phyloP scores from a whole-genome alignment of 2,113 vertebrate genomes.

The Sander vitreus region DNA sequence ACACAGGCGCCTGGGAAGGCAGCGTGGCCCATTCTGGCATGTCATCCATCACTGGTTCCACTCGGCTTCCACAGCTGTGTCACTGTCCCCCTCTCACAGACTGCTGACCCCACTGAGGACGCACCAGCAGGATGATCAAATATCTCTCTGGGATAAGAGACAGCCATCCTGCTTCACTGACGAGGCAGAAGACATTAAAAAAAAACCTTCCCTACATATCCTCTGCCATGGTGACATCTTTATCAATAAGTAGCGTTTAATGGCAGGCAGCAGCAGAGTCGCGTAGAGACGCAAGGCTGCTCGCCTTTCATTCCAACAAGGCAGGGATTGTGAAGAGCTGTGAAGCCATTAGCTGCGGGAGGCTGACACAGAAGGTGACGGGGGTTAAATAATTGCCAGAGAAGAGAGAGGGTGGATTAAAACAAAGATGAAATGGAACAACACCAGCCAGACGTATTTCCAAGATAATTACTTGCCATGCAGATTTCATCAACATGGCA shows the following conservation, averaged over 20 bases:
- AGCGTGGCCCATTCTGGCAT: slow-evolving; percentile 69
- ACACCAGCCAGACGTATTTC: slow-evolving; percentile 35
- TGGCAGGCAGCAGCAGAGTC: slow-evolving; percentile 23
- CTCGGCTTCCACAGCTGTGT: slow-evolving; percentile 78
- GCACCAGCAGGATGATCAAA: slow-evolving; percentile 68
- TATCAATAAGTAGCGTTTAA: slow-evolving; percentile 63
- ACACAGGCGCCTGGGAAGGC: slow-evolving; percentile 66
- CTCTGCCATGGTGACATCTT: slow-evolving; percentile 44
- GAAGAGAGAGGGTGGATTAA: slow-evolving; percentile 49
- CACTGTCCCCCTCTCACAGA: slow-evolving; percentile 69
- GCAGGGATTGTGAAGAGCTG: slow-evolving; percentile 26
- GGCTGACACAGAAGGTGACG: slow-evolving; percentile 34
- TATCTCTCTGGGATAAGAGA: slow-evolving; percentile 66
- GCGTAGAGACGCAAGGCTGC: slow-evolving; percentile 23
- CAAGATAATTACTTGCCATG: slow-evolving; percentile 67
- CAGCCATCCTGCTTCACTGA: slow-evolving; percentile 58
- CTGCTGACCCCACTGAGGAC: slow-evolving; percentile 75
- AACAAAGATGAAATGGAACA: slow-evolving; percentile 55
- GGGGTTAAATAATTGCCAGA: slow-evolving; percentile 65
- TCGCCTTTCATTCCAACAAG: slow-evolving; percentile 34
- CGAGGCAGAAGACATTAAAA: slow-evolving; percentile 31
- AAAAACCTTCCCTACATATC: slow-evolving; percentile 31
- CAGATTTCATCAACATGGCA: slow-evolving; percentile 65
- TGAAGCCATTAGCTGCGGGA: slow-evolving; percentile 55
- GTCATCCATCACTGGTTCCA: slow-evolving; percentile 82